Base-by-base conservation (phyloP, 2,113 vertebrate species). In the Chaetodon trifascialis region DNA sequence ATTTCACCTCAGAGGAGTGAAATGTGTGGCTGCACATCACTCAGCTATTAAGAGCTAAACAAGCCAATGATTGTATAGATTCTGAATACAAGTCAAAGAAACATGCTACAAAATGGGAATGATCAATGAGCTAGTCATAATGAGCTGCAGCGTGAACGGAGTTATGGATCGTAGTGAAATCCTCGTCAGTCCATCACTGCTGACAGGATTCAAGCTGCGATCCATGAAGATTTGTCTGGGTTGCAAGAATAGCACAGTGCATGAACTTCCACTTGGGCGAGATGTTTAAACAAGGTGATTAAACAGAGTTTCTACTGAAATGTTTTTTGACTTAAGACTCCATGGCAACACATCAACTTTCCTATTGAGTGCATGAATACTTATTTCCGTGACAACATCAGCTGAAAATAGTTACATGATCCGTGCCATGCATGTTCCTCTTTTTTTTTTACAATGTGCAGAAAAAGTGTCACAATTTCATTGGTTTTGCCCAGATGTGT, bases 351-450 rank as follows among this genome's bases (percentile, higher is more conserved):
- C 1, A 0, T 59, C 8, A 51, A 23, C 17, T 40, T 63, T 63
- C 36, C 21, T 11, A 30, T 42, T 19, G 15, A n/a, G 16, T 44
- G 7, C 17, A 34, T 74, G 15, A 80, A 67, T 79, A 30, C 4
- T 54, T 44, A 54, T 34, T 63, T 65, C 25, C 52, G 46, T 56
- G 49, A 65, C 75, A 63, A 23, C 55, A 68, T 49, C 3, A 25
- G 25, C 63, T 65, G 42, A 25, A 25, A 46, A 11, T 38, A 7
- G 4, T 16, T 46, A 5, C 7, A 23, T 46, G 15, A 30, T 38
- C 40, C 4, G 11, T 1, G 7, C 19, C 34, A 16, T 11, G 59
- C 17, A 40, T 62, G 30, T 17, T 34, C 17, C 25, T 11, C 25
- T 56, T 56, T 14, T 25, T 14, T 11, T 4, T 2, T 12, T 10